Percentiles rank a stretch among this genome's conserved stretches.
Conservation (phyloP, 1,140 invertebrate genomes). For the Plutomurus gul region DNA sequence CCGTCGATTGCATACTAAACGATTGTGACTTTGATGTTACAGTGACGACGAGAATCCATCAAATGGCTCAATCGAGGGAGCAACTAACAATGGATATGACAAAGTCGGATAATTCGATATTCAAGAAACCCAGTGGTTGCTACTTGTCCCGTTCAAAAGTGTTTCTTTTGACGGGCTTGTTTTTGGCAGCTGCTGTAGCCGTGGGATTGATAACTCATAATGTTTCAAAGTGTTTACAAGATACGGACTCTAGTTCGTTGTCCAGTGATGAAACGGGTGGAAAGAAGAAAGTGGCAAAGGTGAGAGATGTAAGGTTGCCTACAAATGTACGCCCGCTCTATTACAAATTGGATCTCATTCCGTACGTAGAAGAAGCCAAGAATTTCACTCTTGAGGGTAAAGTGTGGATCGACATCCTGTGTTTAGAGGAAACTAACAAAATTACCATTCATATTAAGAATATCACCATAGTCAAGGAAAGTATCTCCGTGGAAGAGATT, state of each 20-base stretch:
- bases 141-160: slow-evolving; percentile 45
- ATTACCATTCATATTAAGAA: slow-evolving; percentile 77
- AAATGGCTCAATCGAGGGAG: slow-evolving; percentile 51
- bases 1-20: not conserved
- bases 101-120: slow-evolving; percentile 51
- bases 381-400: slow-evolving; percentile 79
- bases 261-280: not conserved
- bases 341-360: slow-evolving; percentile 71
- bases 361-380: slow-evolving; percentile 66
- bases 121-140: slow-evolving; percentile 43
- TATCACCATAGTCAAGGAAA: slow-evolving; percentile 65
- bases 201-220: slow-evolving; percentile 49
- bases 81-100: slow-evolving; percentile 53
- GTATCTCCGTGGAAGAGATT: slow-evolving; percentile 59
- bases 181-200: slow-evolving; percentile 6
- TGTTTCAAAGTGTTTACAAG: not conserved
- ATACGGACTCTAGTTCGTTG: not conserved
- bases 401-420: slow-evolving; percentile 70
- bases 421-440: slow-evolving; percentile 68
- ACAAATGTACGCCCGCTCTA: slow-evolving; percentile 67
- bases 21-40: not conserved
- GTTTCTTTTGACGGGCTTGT: slow-evolving; percentile 22
- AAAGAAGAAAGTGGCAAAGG: slow-evolving; percentile 28
- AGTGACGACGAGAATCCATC: slow-evolving; percentile 24
- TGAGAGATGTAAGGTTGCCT: slow-evolving; percentile 68